Evolutionary conservation across 2,113 vertebrate genomes (phyloP).

Genomic region (Platichthys stellatus): DNA sequence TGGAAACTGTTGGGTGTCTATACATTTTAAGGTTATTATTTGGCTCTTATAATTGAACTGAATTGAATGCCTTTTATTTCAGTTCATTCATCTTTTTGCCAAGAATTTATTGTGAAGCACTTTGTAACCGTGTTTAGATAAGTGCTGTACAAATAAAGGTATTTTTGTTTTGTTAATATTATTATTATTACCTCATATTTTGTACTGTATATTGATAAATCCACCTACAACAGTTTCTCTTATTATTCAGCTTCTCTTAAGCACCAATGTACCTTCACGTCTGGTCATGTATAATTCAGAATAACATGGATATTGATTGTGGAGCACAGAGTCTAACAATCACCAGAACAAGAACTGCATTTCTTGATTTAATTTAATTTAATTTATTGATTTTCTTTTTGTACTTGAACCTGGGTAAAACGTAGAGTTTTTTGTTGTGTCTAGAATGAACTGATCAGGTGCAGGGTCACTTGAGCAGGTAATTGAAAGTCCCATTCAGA

Average conservation of each 20-base stretch:
- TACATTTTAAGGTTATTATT: no score
- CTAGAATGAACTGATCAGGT: conserved; percentile 12
- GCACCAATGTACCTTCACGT: not conserved
- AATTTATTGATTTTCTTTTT: not conserved
- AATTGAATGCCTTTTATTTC: no score
- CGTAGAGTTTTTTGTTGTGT: not conserved
- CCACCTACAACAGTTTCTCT: no score
- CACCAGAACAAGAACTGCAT: not conserved
- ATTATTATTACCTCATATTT: no score
- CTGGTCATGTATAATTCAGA: conserved; percentile 18
- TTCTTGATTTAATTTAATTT: not conserved
- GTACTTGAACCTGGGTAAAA: not conserved
- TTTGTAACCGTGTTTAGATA: no score
- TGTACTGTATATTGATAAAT: no score
- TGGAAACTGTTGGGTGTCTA: no score
- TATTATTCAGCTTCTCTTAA: not conserved
- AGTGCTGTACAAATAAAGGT: no score
- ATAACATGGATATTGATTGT: not conserved
- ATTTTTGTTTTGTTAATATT: no score
- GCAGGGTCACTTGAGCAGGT: conserved; percentile 38
- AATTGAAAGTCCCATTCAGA: conserved; percentile 45
- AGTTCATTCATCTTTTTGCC: no score
- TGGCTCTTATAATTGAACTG: no score
- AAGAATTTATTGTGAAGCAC: no score
- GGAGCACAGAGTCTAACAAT: not conserved